These are phyloP conservation scores for Stichopus chloronotus DNA, from an alignment of 35 echinoderm and acorn worm species.

Conservation along the genomic window DNA sequence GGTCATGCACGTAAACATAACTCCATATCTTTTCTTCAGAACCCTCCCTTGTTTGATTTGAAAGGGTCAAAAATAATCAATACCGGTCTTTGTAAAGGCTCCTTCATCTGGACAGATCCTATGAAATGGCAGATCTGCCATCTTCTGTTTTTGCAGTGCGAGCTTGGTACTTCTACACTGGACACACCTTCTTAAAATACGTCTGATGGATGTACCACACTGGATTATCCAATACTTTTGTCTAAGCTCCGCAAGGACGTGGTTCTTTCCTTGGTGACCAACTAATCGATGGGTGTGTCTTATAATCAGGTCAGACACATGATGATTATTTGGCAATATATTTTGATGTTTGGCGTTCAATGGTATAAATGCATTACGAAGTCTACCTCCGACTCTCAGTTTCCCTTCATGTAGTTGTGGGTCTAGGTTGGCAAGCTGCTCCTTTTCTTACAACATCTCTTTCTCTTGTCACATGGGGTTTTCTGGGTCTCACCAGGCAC, in stretches of 20 bases:
- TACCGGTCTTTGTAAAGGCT: conserved; percentile 38
- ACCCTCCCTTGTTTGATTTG: conserved; percentile 54
- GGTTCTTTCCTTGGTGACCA: conserved; percentile 65
- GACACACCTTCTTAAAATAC: too few species aligned
- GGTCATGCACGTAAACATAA: conserved; percentile 71
- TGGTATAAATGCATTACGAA: conserved; percentile 44
- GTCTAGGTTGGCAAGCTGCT: not conserved
- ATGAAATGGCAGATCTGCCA: conserved; percentile 37
- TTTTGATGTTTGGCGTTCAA: conserved; percentile 60
- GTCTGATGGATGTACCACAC: conserved; percentile 1
- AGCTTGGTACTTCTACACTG: too few species aligned
- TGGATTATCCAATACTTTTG: conserved; percentile 56
- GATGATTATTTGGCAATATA: conserved; percentile 56
- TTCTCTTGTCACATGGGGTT: not conserved
- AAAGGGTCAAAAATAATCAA: conserved; percentile 69
- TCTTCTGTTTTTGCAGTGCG: not conserved
- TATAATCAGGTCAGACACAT: conserved; percentile 55
- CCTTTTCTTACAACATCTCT: not conserved
- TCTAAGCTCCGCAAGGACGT: conserved; percentile 46
- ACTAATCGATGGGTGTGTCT: conserved; percentile 53
- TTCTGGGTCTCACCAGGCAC: not conserved
- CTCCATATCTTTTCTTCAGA: conserved; percentile 65
- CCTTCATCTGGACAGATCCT: conserved; percentile 18
- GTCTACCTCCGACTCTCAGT: too few species aligned
- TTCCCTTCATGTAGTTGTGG: too few species aligned